Evolutionary conservation across 1,140 invertebrate genomes (phyloP), one percentile per base, ranked within the genome.

Genomic region (Leptopilina clavipes): DNA sequence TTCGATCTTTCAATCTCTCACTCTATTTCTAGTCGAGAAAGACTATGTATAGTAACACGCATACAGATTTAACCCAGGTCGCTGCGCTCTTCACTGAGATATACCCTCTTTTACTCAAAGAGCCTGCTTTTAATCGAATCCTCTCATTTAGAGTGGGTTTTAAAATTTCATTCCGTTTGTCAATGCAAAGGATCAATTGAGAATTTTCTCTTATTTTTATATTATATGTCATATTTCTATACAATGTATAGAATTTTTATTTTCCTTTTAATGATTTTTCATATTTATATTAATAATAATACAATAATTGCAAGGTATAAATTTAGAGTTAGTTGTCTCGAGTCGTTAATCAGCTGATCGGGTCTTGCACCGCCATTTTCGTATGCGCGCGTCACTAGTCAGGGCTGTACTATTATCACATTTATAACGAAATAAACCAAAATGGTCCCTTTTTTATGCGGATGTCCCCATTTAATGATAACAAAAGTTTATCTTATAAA

Each of bases 111-210:
- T 54, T 18, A 45, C 45, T 19, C 48, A 70, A 31, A 40, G 72
- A 71, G 71, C n/a, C 37, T 65, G 56, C 73, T 82, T 81, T 81
- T 78, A 78, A 79, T 81, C 59, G 59, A 65, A 65, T 65, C 25
- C 59, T 65, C 59, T 65, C 59, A 65, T 65, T 65, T 65, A 25
- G 59, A 65, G 59, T 65, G 59, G 22, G 19, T 12, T 59, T 59
- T 18, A 37, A 65, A 22, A 8, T 6, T 37, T 31, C 59, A 11
- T 65, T 37, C 59, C 3, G 19, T 12, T 65, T 65, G 59, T 65
- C 59, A 65, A 65, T 65, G 10, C 22, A 31, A 3, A 25, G n/a
- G 59, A n/a, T 2, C 56, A 31, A 65, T 65, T 65, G 11, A 25
- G 25, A 65, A 12, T 65, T 31, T 65, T 65, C 59, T 31, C 1